Percentiles rank a stretch among this genome's conserved stretches.
Evolutionary conservation across 2,113 vertebrate species (phyloP).

Genomic region (Murina feae): DNA sequence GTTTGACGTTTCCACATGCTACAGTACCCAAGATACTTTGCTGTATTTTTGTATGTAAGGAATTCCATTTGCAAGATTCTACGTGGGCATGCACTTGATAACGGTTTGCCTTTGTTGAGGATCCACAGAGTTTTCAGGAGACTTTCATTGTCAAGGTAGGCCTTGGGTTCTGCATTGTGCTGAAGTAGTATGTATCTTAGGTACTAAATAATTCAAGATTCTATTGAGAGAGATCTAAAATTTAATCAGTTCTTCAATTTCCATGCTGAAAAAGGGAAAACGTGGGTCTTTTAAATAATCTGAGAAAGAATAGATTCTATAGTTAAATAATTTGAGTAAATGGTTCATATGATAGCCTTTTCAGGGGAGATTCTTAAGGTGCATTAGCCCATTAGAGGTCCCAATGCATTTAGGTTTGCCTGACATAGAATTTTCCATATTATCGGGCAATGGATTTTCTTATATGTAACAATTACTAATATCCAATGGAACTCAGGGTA

Average conservation of each 20-base stretch:
- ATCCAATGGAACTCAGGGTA: neutral
- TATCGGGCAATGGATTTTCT: neutral
- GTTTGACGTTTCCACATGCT: neutral
- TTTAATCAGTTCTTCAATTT: neutral
- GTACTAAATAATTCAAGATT: neutral
- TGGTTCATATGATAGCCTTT: neutral
- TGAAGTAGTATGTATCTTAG: neutral
- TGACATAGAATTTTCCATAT: neutral
- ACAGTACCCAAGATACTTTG: neutral
- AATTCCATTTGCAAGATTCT: neutral
- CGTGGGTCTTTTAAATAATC: neutral
- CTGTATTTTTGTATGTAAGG: neutral
- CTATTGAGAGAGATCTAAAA: neutral
- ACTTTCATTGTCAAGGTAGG: neutral
- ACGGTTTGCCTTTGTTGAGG: neutral
- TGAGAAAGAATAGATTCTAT: neutral
- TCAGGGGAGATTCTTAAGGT: neutral
- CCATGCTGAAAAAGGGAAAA: neutral
- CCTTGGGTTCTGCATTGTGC: neutral
- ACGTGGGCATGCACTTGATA: neutral
- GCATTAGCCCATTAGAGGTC: neutral
- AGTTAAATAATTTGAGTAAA: neutral
- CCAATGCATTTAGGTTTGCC: neutral
- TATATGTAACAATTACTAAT: neutral
- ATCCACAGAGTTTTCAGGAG: neutral